A percentile compares a stretch with the other conserved stretches of the same genome.
Evolutionary conservation across 2,888 invertebrate genomes (phyloP).

Genomic region (Prosopocoilus inquinatus): DNA sequence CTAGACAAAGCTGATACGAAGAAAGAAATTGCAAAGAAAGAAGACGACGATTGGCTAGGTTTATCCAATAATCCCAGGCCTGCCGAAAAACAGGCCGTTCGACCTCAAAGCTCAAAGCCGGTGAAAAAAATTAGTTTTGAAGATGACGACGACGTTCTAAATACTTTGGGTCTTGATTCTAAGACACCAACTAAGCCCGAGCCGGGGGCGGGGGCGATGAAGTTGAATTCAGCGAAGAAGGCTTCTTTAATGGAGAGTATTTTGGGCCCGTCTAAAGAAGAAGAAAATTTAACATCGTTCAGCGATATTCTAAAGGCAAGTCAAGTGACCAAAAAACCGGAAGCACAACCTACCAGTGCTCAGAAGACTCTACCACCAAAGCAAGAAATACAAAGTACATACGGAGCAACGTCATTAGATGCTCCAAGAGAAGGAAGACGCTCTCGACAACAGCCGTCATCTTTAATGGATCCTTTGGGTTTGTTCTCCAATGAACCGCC

Average conservation of each 20-base stretch:
- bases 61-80: slow-evolving; percentile 29
- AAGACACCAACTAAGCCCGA: slow-evolving; percentile 22
- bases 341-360: slow-evolving; percentile 38
- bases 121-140: slow-evolving; percentile 40
- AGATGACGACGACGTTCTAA: slow-evolving; percentile 41
- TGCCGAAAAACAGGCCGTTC: slow-evolving; percentile 13
- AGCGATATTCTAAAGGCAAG: slow-evolving; percentile 43
- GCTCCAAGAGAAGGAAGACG: slow-evolving; percentile 39
- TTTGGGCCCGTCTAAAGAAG: slow-evolving; percentile 34
- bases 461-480: slow-evolving; percentile 58
- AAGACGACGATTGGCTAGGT: slow-evolving; percentile 39
- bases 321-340: slow-evolving; percentile 28
- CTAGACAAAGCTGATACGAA: slow-evolving; percentile 26
- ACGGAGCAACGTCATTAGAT: slow-evolving; percentile 18
- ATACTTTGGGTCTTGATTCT: slow-evolving; percentile 34
- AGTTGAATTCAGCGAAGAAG: slow-evolving; percentile 28
- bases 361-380: slow-evolving; percentile 43
- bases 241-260: slow-evolving; percentile 43
- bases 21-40: slow-evolving; percentile 38
- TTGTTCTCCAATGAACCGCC: slow-evolving; percentile 46
- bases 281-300: slow-evolving; percentile 38
- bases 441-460: slow-evolving; percentile 26
- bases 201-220: slow-evolving; percentile 19
- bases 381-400: slow-evolving; percentile 34
- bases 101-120: slow-evolving; percentile 12